Conservation (phyloP, 2,888 invertebrate species). For the Melieria picta region DNA sequence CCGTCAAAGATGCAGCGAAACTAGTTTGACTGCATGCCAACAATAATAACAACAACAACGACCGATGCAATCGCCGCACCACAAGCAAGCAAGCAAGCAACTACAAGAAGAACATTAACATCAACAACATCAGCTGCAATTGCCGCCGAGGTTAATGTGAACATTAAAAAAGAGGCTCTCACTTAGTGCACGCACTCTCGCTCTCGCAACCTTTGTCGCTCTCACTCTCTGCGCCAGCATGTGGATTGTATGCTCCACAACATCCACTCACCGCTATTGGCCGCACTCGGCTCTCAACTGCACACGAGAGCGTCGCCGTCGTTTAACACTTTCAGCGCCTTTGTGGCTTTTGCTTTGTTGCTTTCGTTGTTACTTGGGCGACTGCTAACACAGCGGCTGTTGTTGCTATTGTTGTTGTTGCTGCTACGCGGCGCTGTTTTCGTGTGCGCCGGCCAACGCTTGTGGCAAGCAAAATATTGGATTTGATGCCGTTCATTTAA, state of each 20-base stretch:
- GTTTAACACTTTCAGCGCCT: no score
- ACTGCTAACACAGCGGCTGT: no score
- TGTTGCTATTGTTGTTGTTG: conserved; percentile 2
- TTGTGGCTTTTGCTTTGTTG: neutral
- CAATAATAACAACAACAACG: neutral
- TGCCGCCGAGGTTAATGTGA: neutral
- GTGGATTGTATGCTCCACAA: no score
- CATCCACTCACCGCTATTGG: no score
- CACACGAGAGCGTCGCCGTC: no score
- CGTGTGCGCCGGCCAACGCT: conserved; percentile 8
- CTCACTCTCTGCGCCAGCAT: no score
- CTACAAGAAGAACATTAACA: neutral
- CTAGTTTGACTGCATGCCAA: conserved; percentile 1
- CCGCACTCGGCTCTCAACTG: neutral
- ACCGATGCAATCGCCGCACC: neutral
- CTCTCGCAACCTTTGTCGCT: no score
- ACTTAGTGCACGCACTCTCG: no score
- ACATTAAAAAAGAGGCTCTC: no score
- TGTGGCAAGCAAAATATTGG: conserved; percentile 44
- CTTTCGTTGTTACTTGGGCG: neutral
- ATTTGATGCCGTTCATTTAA: conserved; percentile 43
- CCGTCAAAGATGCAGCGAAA: neutral
- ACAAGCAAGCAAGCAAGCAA: neutral
- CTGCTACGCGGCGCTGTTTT: conserved; percentile 4
- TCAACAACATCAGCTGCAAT: neutral